Evolutionary conservation across 2,797 vertebrate species (phyloP), one percentile per base, ranked within the genome.

Genomic region (Serranus cabrilla): DNA sequence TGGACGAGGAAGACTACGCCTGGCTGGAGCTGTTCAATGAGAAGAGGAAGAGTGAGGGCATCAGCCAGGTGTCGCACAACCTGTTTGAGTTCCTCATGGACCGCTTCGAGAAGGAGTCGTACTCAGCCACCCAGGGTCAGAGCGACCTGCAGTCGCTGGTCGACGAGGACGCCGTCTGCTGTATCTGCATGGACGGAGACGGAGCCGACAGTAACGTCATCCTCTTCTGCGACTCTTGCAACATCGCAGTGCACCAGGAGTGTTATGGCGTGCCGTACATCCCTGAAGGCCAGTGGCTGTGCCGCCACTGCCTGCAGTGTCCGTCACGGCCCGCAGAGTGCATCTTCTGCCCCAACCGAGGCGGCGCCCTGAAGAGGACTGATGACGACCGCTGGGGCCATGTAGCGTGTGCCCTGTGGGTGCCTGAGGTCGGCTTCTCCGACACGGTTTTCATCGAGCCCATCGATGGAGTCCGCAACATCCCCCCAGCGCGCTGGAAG

Each of bases 11-110:
- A 89, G 98, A 99, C 92, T 99, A 97, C 0, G 97, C 98, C 0
- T 99, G 98, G 98, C 89, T 99, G 75, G 98, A 99, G 90, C 92
- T 99, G 47, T 88, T 99, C 86, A 99, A 99, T 0, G 98, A 99
- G 82, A 97, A 96, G 87, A 92, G 98, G 58, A 96, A 93, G 86
- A 96, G 95, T 0, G 97, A 99, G 37, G 97, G 97, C 1, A 81
- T 96, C 71, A 96, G 97, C 11, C 97, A 96, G 34, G 97, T 98
- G 76, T 97, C 98, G 0, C 96, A 97, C 91, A 97, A 97, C 80
- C 95, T 98, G 85, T 99, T 99, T 25, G 98, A 99, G 93, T 98
- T 99, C 81, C 95, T 99, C 47, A 98, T 99, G 97, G 98, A 99
- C 91, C 96, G 98, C 71, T 97, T 99, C 3, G 98, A 99, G 88